Conservation (phyloP, 2,888 invertebrate species). For the Hypselothyrea guttata region DNA sequence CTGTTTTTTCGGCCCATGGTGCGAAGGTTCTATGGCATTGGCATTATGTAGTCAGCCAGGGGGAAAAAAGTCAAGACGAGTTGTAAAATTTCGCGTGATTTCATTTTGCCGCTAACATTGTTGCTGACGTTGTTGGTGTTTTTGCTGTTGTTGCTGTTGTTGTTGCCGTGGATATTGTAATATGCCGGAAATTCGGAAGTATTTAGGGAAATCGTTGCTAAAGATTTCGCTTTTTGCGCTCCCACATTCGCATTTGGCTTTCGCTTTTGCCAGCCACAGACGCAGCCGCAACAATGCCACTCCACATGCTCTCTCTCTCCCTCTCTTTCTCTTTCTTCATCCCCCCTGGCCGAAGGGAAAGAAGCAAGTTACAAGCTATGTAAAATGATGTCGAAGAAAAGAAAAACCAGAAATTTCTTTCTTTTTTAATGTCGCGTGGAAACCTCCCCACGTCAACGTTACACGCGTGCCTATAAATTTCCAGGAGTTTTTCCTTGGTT, state of each 20-base stretch:
- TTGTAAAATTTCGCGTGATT: constrained; percentile 75
- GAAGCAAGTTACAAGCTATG: constrained; percentile 34
- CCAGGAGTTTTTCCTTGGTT: constrained; percentile 28
- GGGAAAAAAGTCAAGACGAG: constrained; percentile 49
- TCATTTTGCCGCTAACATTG: constrained; percentile 60
- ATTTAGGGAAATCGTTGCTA: constrained; percentile 78
- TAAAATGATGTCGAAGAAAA: constrained; percentile 47
- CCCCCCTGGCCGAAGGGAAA: constrained; percentile 12
- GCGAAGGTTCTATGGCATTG: neutral
- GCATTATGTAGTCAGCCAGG: constrained; percentile 9
- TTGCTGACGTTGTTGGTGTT: constrained; percentile 41
- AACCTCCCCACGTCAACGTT: constrained; percentile 31
- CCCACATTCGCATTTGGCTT: neutral
- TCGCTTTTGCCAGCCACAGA: constrained; percentile 16
- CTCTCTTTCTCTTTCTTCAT: constrained; percentile 6
- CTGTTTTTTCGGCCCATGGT: constrained; percentile 53
- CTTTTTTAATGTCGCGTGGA: no score
- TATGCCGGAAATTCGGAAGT: constrained; percentile 76
- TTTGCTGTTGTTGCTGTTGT: constrained; percentile 39
- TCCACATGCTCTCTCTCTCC: constrained; percentile 1
- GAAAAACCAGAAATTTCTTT: no score
- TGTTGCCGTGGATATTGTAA: constrained; percentile 59
- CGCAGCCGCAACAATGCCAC: constrained; percentile 32
- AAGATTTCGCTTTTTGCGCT: constrained; percentile 65
- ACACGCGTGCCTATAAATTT: constrained; percentile 70